Evolutionary conservation across 1,140 invertebrate genomes (phyloP), one percentile per base, ranked within the genome.

Genomic region (Anoplolepis gracilipes): DNA sequence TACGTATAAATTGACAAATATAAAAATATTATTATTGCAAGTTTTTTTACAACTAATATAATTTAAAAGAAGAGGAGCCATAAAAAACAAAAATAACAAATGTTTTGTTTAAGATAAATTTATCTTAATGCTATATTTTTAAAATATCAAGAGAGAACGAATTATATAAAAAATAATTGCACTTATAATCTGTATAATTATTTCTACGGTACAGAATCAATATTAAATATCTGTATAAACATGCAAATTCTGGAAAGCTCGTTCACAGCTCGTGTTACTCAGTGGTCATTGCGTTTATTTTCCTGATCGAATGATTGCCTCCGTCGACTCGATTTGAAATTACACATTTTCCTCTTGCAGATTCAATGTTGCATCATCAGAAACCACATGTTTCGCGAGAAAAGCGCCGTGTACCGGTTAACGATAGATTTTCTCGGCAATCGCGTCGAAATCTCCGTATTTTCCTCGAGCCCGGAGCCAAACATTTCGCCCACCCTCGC

Each of bases 291-390:
- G 30, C n/a, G 36, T 82, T 57, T 82, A 59, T 82, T 82, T 73
- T 82, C 28, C 67, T 30, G 53, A 25, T 33, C 36, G 36, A 82
- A 72, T 30, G 11, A 42, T 61, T 33, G 59, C 49, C 30, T 81
- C 53, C 30, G 55, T 1, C 25, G 11, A 81, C n/a, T n/a, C n/a
- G 78, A 81, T 72, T 81, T 30, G 53, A 81, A 81, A 81, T 81
- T 81, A 81, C 6, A 81, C 65, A 53, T 81, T 72, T n/a, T 25
- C 25, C 76, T 46, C 8, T 36, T 42, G 8, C 11, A 25, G 30
- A 0, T 67, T 70, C 53, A 72, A 82, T 36, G 65, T 53, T 46
- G 30, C 33, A 46, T 42, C 67, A n/a, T 59, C 53, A 25, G 49
- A 62, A 62, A 72, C 19, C 36, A 25, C 11, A 19, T 11, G 53